These are phyloP conservation scores for Drosophila nr. medialis DNA, from an alignment of 2,888 invertebrate species.

Conservation along the genomic window DNA sequence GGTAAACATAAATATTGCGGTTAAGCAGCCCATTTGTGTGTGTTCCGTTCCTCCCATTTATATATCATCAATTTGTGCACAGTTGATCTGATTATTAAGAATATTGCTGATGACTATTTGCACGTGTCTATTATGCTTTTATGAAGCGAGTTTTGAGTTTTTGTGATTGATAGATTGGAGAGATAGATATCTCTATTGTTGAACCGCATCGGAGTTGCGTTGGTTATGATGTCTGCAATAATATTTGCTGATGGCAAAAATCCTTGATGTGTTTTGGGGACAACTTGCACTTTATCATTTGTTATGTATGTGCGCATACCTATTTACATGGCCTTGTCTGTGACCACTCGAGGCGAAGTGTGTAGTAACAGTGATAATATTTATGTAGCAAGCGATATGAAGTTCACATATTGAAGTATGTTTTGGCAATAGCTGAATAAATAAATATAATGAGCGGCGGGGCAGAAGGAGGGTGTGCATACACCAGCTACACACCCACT, in stretches of 20 bases:
- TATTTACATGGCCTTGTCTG: conserved; percentile 27
- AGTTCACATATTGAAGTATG: conserved; percentile 53
- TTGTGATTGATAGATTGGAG: neutral
- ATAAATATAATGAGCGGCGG: conserved; percentile 55
- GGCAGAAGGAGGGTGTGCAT: conserved; percentile 26
- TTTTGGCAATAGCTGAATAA: conserved; percentile 70
- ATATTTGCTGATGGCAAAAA: conserved; percentile 68
- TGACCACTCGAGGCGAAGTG: conserved; percentile 18
- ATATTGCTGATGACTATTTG: conserved; percentile 17
- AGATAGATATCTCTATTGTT: neutral
- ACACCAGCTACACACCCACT: conserved; percentile 16
- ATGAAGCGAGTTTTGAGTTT: conserved; percentile 8
- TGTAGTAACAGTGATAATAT: conserved; percentile 74
- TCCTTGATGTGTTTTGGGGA: conserved; percentile 36
- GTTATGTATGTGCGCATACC: conserved; percentile 9
- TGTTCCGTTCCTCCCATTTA: neutral
- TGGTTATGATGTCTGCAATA: conserved; percentile 28
- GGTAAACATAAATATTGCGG: conserved; percentile 50
- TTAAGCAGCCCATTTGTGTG: conserved; percentile 37
- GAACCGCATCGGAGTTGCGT: conserved; percentile 15
- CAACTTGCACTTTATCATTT: conserved; percentile 61
- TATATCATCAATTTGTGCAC: conserved; percentile 37
- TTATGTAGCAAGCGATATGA: conserved; percentile 74
- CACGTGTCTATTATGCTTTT: conserved; percentile 8
- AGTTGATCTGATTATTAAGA: conserved; percentile 35